A percentile compares a stretch with the other conserved stretches of the same genome.
Conservation (phyloP, 1,140 invertebrate genomes). For the Scaptomyza hsui region DNA sequence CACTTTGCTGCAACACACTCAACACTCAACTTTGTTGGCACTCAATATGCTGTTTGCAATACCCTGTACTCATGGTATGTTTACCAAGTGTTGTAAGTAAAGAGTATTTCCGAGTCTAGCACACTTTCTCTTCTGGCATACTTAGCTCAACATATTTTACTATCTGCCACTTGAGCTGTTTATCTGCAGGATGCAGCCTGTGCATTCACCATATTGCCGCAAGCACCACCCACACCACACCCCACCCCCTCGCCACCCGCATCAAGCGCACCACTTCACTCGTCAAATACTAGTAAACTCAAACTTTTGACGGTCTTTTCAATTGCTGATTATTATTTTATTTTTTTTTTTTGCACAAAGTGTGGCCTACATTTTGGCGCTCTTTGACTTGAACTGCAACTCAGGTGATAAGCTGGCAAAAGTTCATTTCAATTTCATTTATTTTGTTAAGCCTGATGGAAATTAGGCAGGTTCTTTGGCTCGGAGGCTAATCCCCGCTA, state of each 20-base stretch:
- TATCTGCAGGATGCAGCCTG: conserved; percentile 55
- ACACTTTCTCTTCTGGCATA: not conserved
- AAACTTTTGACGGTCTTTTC: conserved; percentile 26
- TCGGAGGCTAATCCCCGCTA: conserved; percentile 68
- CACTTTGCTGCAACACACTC: conserved; percentile 17
- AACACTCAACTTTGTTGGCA: conserved; percentile 24
- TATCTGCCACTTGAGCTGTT: conserved; percentile 57
- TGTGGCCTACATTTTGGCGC: conserved; percentile 74
- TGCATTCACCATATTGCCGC: conserved; percentile 12
- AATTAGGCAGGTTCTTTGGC: conserved; percentile 10
- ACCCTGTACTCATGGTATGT: not conserved
- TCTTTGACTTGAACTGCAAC: conserved; percentile 4
- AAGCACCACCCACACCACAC: conserved; percentile 4
- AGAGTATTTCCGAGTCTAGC: not conserved
- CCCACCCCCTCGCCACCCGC: not conserved
- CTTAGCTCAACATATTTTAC: conserved; percentile 8
- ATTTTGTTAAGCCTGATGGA: conserved; percentile 28
- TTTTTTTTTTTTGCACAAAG: conserved; percentile 33
- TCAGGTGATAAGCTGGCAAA: conserved; percentile 37
- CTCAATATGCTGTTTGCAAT: conserved; percentile 19
- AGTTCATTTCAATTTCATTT: conserved; percentile 42
- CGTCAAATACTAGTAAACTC: conserved; percentile 12
- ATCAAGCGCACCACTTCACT: not conserved
- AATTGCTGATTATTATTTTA: conserved; percentile 46
- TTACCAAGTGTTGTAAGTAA: no score